These are phyloP conservation scores for Ganaspis sp. DNA, from an alignment of 1,140 invertebrate species.

Conservation along the genomic window DNA sequence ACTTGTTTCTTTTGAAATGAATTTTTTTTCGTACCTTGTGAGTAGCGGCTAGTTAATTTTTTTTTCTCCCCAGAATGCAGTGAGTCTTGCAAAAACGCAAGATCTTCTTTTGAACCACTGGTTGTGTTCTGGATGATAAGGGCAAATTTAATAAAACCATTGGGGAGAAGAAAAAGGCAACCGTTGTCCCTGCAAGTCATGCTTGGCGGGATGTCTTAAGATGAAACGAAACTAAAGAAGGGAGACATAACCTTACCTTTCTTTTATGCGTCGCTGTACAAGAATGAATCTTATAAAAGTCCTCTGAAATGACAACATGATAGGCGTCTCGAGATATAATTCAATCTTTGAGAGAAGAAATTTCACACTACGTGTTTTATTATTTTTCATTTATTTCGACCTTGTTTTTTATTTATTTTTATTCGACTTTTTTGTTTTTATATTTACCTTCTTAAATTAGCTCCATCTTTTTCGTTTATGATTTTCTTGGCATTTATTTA, in stretches of 20 bases:
- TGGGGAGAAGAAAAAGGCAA: conserved; percentile 11
- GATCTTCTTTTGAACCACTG: conserved; percentile 25
- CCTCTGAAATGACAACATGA: conserved; percentile 25
- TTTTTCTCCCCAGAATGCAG: neutral
- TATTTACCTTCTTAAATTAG: too few species aligned
- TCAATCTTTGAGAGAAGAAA: neutral
- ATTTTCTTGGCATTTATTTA: too few species aligned
- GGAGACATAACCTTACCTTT: conserved; percentile 34
- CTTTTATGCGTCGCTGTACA: conserved; percentile 29
- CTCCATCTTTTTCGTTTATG: too few species aligned
- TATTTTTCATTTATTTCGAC: neutral
- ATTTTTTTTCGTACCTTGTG: neutral
- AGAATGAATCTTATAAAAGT: conserved; percentile 36
- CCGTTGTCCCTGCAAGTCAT: conserved; percentile 36
- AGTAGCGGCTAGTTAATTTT: neutral
- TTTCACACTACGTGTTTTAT: neutral
- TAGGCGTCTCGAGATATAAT: conserved; percentile 14
- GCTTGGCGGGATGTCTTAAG: conserved; percentile 39
- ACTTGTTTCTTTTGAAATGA: neutral
- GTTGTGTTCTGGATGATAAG: conserved; percentile 44
- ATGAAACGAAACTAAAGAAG: conserved; percentile 42
- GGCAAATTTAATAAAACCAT: conserved; percentile 61
- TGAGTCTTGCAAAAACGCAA: neutral
- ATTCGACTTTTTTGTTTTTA: too few species aligned
- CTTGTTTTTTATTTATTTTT: neutral